Base-by-base conservation (phyloP, 2,888 invertebrate species). In the Phymatocera aterrima region DNA sequence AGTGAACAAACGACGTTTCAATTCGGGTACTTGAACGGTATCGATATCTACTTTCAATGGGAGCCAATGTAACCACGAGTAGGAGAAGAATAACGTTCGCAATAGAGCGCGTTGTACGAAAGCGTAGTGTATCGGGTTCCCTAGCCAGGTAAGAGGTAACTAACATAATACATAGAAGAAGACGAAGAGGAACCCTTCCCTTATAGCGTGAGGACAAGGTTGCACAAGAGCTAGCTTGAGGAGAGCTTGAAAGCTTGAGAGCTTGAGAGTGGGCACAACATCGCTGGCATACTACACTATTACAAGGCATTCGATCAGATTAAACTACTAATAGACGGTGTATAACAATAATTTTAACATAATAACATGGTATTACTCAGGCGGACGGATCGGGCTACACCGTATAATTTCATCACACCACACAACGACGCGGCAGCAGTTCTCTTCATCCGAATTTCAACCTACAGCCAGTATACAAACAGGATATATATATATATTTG, bases 291-390 rank as follows among this genome's bases (percentile, higher is more conserved):
- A 75, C 78, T n/a, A n/a, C n/a, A n/a, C 81, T 81, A 82, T 81
- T 81, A 78, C 75, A 81, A 87, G 85, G 85, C 85, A 83, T 85
- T 83, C 84, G 87, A 87, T 86, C 87, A 86, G 84, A 88, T 87
- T 79, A 84, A 83, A 82, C 79, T 81, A 81, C 83, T 79, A 79
- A 80, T 81, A 78, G 81, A 80, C 81, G 81, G 81, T 77, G 84
- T 84, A 86, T 86, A 85, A 87, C 85, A 88, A 87, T 88, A 87
- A 88, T 88, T 87, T 83, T 79, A 81, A 79, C 83, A 83, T 88
- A 88, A 88, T 88, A 87, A 86, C 86, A 85, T 85, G 85, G 82
- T 84, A 88, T 88, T 88, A 88, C 54, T n/a, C n/a, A n/a, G n/a
- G n/a, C 78, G 83, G 80, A 81, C 79, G 83, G 85, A 85, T 84